phyloP scores from a whole-genome alignment of 2,888 invertebrate species.

The Lepidocyrtoides sp. region DNA sequence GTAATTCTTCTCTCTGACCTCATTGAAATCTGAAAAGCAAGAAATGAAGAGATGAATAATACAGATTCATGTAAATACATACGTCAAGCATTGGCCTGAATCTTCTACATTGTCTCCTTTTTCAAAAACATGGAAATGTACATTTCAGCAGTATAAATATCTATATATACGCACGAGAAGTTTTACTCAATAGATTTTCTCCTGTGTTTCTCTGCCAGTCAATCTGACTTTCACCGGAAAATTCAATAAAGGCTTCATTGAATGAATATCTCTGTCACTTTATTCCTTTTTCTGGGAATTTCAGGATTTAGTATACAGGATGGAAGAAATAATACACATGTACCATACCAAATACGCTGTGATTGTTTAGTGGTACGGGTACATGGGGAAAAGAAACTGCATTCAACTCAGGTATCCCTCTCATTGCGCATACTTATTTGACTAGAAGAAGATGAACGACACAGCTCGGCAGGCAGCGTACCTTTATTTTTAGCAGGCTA shows the following conservation, averaged over 20 bases:
- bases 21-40: conserved; percentile 44
- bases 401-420: conserved; percentile 33
- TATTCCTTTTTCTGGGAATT: conserved; percentile 62
- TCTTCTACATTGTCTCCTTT: background rate
- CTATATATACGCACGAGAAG: background rate
- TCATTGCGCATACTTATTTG: conserved; percentile 45
- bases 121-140: background rate
- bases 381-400: conserved; percentile 10
- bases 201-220: conserved; percentile 75
- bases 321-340: conserved; percentile 16
- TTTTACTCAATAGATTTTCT: conserved; percentile 60
- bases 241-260: conserved; percentile 76
- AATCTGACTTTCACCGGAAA: conserved; percentile 76
- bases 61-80: conserved; percentile 36
- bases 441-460: conserved; percentile 48
- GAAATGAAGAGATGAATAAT: conserved; percentile 56
- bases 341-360: background rate
- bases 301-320: conserved; percentile 54
- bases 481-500: conserved; percentile 16
- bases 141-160: background rate
- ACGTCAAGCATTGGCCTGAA: background rate
- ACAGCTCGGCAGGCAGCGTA: conserved; percentile 34
- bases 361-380: conserved; percentile 11
- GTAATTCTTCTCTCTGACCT: background rate
- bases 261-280: conserved; percentile 75